These are phyloP conservation scores for Salvelinus alpinus DNA, from an alignment of 2,113 vertebrate genomes.

Conservation along the genomic window DNA sequence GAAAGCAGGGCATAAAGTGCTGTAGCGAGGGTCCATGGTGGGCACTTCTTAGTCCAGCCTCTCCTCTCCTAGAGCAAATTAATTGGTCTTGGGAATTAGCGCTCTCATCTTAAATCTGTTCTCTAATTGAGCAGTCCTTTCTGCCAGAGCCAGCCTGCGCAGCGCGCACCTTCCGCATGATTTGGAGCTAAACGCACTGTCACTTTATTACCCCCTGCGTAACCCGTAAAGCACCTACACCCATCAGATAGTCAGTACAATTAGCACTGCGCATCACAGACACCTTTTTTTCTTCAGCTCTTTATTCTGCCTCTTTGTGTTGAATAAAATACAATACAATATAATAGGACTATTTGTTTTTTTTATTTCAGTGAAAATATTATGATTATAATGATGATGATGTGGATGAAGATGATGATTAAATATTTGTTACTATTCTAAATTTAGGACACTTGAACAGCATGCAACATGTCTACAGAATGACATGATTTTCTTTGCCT, in stretches of 20 bases:
- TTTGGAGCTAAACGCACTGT: conserved; percentile 85
- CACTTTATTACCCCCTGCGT: conserved; percentile 83
- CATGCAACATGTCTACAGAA: no score
- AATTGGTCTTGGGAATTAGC: conserved; percentile 75
- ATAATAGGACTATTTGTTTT: no score
- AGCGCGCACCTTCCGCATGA: conserved; percentile 81
- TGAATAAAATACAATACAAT: no score
- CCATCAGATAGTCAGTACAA: conserved; percentile 75
- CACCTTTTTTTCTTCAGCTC: conserved; percentile 9
- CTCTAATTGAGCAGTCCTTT: conserved; percentile 82
- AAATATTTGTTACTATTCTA: no score
- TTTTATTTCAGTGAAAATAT: no score
- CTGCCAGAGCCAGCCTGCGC: conserved; percentile 77
- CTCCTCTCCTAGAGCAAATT: conserved; percentile 56
- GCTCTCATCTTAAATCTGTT: conserved; percentile 74
- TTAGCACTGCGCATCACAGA: conserved; percentile 49
- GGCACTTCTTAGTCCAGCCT: conserved; percentile 52
- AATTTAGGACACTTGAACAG: no score
- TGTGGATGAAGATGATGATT: no score
- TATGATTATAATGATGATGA: no score
- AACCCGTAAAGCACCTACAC: conserved; percentile 77
- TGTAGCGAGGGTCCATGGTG: conserved; percentile 19
- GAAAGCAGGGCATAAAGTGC: conserved; percentile 16
- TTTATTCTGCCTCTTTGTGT: conserved; percentile 11
- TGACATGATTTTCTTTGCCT: no score